Evolutionary conservation across 2,888 invertebrate species (phyloP).

Genomic region (Hemistola chrysoprasaria): DNA sequence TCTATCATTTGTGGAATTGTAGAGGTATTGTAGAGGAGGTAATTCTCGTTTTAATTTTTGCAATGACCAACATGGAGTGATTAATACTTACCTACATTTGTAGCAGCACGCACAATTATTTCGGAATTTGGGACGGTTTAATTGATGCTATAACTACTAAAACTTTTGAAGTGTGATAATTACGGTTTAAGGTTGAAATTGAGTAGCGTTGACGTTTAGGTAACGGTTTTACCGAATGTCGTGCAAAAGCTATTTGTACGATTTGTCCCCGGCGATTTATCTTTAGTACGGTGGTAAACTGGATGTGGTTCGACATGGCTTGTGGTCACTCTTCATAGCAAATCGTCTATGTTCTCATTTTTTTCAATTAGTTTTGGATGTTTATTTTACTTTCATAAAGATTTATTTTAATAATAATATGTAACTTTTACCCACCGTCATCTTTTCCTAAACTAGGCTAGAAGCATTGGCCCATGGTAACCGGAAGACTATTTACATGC

Average conservation of each 20-base stretch:
- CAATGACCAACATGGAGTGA: slow-evolving; percentile 43
- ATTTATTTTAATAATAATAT: no score
- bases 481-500: no score
- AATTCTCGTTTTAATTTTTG: slow-evolving; percentile 48
- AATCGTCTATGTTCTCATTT: slow-evolving; percentile 41
- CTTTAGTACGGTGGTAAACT: slow-evolving; percentile 48
- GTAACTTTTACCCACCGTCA: no score
- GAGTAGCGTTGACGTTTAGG: slow-evolving; percentile 40
- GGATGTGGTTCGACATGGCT: slow-evolving; percentile 57
- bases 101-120: slow-evolving; percentile 41
- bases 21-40: slow-evolving; percentile 40
- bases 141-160: slow-evolving; percentile 26
- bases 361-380: slow-evolving; percentile 45
- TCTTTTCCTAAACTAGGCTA: no score
- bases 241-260: slow-evolving; percentile 65
- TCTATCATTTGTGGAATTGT: slow-evolving; percentile 51
- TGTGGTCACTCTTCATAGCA: slow-evolving; percentile 53
- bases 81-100: slow-evolving; percentile 42
- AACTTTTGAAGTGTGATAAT: slow-evolving; percentile 28
- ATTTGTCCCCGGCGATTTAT: slow-evolving; percentile 60
- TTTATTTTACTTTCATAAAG: slow-evolving; percentile 25
- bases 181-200: slow-evolving; percentile 37
- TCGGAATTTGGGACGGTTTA: slow-evolving; percentile 38
- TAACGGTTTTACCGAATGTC: slow-evolving; percentile 63
- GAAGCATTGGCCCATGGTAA: no score